Evolutionary conservation across 2,797 vertebrate species (phyloP).

Genomic region (Sebastes iracundus): DNA sequence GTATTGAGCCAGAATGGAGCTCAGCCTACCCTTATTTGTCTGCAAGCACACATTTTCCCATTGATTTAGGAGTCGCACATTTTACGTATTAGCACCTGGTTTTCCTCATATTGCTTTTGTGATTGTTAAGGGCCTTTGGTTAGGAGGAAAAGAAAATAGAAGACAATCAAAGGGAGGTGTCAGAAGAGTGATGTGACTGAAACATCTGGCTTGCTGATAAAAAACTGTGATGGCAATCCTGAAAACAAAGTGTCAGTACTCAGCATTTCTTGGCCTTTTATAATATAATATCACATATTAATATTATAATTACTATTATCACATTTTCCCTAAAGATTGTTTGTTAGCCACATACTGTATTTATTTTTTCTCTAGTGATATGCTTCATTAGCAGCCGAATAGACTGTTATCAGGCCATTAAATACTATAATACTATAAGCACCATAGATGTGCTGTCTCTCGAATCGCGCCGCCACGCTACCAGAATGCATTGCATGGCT

Average conservation of each 20-base stretch:
- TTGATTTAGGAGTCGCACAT: conserved; percentile 32
- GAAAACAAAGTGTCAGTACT: neutral
- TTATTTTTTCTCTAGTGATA: neutral
- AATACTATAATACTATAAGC: too few species aligned
- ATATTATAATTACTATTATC: neutral
- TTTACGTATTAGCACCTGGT: conserved; percentile 41
- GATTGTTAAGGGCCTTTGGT: conserved; percentile 46
- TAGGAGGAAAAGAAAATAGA: conserved; percentile 11
- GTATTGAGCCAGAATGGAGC: conserved; percentile 37
- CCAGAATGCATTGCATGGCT: too few species aligned
- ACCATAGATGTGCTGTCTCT: too few species aligned
- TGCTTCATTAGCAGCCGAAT: neutral
- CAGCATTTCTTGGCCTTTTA: neutral
- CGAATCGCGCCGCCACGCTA: too few species aligned
- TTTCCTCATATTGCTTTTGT: conserved; percentile 44
- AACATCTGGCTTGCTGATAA: neutral
- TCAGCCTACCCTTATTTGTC: conserved; percentile 46
- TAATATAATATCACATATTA: neutral
- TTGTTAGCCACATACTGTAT: too few species aligned
- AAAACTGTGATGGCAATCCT: neutral
- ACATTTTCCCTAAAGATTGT: neutral
- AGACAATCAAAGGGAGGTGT: neutral
- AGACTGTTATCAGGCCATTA: too few species aligned
- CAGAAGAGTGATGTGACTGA: neutral
- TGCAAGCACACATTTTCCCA: conserved; percentile 34